Evolutionary conservation across 2,797 vertebrate species (phyloP), one percentile per base, ranked within the genome.

Genomic region (Pangasius sanitwongsei): DNA sequence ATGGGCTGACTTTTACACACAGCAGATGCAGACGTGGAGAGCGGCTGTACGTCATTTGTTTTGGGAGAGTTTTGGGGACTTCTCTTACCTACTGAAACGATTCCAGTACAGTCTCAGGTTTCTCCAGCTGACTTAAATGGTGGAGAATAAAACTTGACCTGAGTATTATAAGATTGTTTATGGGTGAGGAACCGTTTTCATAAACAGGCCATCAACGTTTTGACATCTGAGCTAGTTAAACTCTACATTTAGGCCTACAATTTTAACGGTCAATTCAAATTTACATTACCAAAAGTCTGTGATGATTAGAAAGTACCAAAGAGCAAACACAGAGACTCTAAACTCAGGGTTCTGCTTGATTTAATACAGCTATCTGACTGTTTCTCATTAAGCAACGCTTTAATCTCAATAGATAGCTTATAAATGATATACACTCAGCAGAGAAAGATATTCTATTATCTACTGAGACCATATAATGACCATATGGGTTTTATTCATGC

Each of bases 1-100:
- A 89, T 67, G 77, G 48, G 41, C 20, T 34, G 65, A 74, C 57
- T 74, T 57, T 88, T 81, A 75, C 78, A 81, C 75, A 69, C 70
- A 88, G 55, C 80, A 82, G 7, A 41, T 25, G 80, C 8, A 61
- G 44, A 69, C 61, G 28, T 13, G 48, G 44, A 41, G 4, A 37
- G 48, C 31, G 4, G 63, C 50, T 55, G 31, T 55, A 55, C 50
- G 18, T 57, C 37, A 23, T 48, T 20, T 41, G 50, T 11, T 63
- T 20, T 41, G 13, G 15, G 37, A 44, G 25, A 44, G 6, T 44
- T 63, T 16, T 12, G 31, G 20, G 11, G 77, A 80, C 44, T n/a
- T 77, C 25, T 61, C 34, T 80, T 34, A 57, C 34, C 34, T 61
- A 41, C 34, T 44, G 57, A 65, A 48, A 16, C 25, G 82, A 65